Base-by-base conservation (phyloP, 2,113 vertebrate genomes). In the Thamnophis sirtalis region DNA sequence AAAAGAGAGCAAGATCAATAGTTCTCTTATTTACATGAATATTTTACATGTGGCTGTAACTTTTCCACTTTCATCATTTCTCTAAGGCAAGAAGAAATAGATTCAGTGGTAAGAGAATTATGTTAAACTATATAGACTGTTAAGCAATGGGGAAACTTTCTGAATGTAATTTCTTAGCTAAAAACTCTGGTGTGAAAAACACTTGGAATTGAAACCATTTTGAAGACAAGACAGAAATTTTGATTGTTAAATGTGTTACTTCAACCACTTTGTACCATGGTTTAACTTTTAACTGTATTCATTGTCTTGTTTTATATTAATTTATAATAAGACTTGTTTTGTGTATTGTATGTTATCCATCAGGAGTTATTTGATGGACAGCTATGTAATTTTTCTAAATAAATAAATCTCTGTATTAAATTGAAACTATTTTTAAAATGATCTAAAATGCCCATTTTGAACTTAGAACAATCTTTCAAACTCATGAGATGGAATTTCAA, bases 141-240 rank as follows among this genome's bases (percentile, higher is more conserved):
- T 28, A 28, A 86, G 49, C 85, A 86, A 86, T 87, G 21, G 38
- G 17, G n/a, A 60, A 89, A 80, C 26, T 33, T 54, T 80, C 63
- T 93, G 58, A 94, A 94, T 93, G 96, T 91, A 56, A 88, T 92
- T 92, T 95, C 93, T 94, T 89, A 93, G 91, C 94, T 53, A 84
- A 94, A 88, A 86, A 94, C 55, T 68, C 89, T 53, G 13, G 9
- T 19, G 5, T 19, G 15, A 6, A 38, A 80, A 80, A 80, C 68
- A 80, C n/a, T 80, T 38, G 19, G n/a, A 80, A 80, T 21, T 38
- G 15, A 80, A 80, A 38, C 68, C 68, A 80, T 80, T 80, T 80
- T 80, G 68, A 80, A 80, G 19, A 80, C 6, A 38, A 80, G 17
- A 80, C 68, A 80, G 68, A 5, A 8, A 6, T 80, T 33, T 80